Conservation (phyloP, 1,140 invertebrate species). For the Cataglyphis hispanica region DNA sequence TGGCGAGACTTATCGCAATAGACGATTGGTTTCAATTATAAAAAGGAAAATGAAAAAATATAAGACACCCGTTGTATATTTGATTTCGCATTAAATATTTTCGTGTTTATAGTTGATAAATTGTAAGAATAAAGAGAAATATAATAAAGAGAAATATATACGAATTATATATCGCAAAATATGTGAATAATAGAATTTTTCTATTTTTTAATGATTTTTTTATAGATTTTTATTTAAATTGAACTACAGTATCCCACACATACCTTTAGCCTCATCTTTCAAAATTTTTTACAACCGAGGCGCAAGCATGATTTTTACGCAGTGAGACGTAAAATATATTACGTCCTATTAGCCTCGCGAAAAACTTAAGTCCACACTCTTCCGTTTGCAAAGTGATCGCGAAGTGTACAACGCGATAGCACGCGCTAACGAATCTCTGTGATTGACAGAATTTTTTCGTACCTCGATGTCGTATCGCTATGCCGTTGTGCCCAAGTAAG, state of each 20-base stretch:
- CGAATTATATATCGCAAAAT: too few species aligned
- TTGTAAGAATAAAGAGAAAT: too few species aligned
- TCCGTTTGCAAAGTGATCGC: slow-evolving; percentile 19
- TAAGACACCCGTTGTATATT: not conserved
- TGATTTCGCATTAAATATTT: not conserved
- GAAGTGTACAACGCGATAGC: not conserved
- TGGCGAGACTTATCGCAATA: too few species aligned
- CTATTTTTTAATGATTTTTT: not conserved
- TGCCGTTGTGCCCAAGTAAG: slow-evolving; percentile 99
- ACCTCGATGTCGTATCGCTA: slow-evolving; percentile 98
- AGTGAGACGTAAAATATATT: not conserved
- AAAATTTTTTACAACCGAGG: not conserved
- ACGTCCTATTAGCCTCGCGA: slow-evolving; percentile 15
- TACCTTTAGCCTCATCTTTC: not conserved
- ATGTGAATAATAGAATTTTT: not conserved
- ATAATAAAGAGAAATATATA: too few species aligned
- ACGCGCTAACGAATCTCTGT: slow-evolving; percentile 44
- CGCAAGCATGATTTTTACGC: not conserved
- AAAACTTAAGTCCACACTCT: slow-evolving; percentile 28
- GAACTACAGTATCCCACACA: not conserved
- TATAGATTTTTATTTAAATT: too few species aligned
- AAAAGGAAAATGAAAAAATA: not conserved
- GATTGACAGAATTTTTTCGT: slow-evolving; percentile 96
- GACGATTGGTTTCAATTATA: too few species aligned
- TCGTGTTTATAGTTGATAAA: not conserved